phyloP scores from a whole-genome alignment of 2,113 vertebrate genomes.

The Etheostoma cragini region DNA sequence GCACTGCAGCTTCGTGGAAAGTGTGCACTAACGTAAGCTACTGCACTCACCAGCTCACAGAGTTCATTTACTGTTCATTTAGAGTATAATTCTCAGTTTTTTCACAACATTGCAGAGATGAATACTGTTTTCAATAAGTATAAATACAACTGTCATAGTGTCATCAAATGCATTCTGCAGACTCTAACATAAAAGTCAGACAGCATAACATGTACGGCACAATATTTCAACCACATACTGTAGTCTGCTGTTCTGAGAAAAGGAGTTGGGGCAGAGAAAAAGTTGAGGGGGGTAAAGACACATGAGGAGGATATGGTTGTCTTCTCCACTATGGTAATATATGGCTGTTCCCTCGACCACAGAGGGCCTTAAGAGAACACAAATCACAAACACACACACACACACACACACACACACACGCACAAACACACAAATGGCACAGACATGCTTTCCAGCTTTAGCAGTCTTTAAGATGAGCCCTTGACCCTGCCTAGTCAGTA shows the following conservation, averaged over 20 bases:
- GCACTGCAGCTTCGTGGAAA: slow-evolving; percentile 44
- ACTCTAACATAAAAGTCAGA: slow-evolving; percentile 44
- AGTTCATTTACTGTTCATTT: slow-evolving; percentile 45
- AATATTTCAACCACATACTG: slow-evolving; percentile 44
- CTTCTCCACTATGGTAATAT: slow-evolving; percentile 63
- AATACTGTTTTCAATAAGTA: slow-evolving; percentile 5
- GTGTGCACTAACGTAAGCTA: slow-evolving; percentile 30
- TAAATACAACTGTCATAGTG: not conserved
- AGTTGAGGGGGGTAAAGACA: slow-evolving; percentile 17
- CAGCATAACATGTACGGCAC: slow-evolving; percentile 1
- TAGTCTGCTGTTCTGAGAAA: slow-evolving; percentile 35
- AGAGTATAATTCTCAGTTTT: slow-evolving; percentile 11
- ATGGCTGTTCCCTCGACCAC: slow-evolving; percentile 47
- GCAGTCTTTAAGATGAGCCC: not conserved
- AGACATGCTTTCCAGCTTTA: slow-evolving; percentile 18
- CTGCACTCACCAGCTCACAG: slow-evolving; percentile 52
- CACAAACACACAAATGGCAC: slow-evolving; percentile 14
- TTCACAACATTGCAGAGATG: slow-evolving; percentile 5
- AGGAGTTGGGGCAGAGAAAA: slow-evolving; percentile 8
- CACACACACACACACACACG: slow-evolving; percentile 12
- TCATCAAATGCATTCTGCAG: slow-evolving; percentile 36
- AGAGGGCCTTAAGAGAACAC: slow-evolving; percentile 47
- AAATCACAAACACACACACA: slow-evolving; percentile 57
- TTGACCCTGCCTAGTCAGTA: not conserved
- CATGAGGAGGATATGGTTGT: slow-evolving; percentile 59